Base-by-base conservation (phyloP, 2,797 vertebrate species). In the Holocentrus rufus region DNA sequence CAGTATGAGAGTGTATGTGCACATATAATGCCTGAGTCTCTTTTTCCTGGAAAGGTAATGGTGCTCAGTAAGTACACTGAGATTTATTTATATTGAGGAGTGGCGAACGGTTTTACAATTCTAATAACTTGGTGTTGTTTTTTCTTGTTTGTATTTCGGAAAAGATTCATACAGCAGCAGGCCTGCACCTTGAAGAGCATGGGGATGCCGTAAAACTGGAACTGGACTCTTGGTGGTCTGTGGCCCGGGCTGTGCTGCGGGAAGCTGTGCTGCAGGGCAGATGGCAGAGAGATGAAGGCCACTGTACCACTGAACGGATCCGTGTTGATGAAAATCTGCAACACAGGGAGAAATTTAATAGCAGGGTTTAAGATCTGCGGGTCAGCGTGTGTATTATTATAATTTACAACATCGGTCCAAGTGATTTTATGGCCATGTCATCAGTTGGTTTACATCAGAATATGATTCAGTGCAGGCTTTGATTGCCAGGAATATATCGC, bases 241-340 rank as follows among this genome's bases (percentile, higher is more conserved):
- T 78, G 69, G 49, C 85, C 75, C 44, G 27, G 49, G 27, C 25
- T 56, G 9, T 22, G 14, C 25, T 76, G 68, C 1, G 91, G 90
- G 9, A 95, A 90, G 74, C 85, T 93, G 6, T 91, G 70, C 57
- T 89, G 90, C 84, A 97, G 84, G 27, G 85, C 89, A 7, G 92
- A 80, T 2, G 96, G 96, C 80, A 98, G 90, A 56, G 94, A 94
- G 77, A 98, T 93, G 0, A 95, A 96, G 5, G 94, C 95, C 88
- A 95, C 91, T 1, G 87, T 92, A 1, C 77, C 85, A 13, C 84
- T 80, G 56, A 91, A 84, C 44, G 94, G 93, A 20, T 77, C 44
- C 77, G 77, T 84, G 69, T 94, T 93, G 58, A 96, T 90, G 64
- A 85, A 84, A 76, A 97, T 91, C 96, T 98, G 75, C 18, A 83